Evolutionary conservation across 2,113 vertebrate species (phyloP), one percentile per base, ranked within the genome.

Genomic region (Abramis brama): DNA sequence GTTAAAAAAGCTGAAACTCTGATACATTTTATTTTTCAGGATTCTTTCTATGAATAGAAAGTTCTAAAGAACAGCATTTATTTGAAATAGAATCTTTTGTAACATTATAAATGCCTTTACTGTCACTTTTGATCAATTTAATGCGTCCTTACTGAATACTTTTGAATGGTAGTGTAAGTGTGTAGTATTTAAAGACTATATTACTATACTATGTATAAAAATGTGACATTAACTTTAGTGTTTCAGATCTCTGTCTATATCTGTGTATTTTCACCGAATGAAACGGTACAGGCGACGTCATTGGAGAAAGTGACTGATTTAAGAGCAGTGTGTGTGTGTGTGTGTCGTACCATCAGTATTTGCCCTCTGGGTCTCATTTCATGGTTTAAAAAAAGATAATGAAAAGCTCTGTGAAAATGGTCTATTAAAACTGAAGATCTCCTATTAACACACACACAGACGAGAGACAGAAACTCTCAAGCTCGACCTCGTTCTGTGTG

Each of bases 281-380:
- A 66, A 66, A 66, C 62, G 30, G 12, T 66, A 30, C 2, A 2
- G 33, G 15, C 6, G 27, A 68, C 1, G 15, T 33, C 30, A 33
- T 33, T 68, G 27, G 64, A 33, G 64, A 30, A 36, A 68, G 64
- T 68, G 30, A 9, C 64, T 68, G 64, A 66, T 66, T 66, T 66
- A 66, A 30, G 13, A 73, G 52, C 27, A 74, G 23, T 30, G 62
- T 3, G 62, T 30, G 60, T 62, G 60, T 62, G 62, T 60, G 55
- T 21, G 55, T 59, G 27, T 0, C 2, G 64, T 66, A 66, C 66
- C 30, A 36, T 77, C 47, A 55, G 45, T 88, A 83, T 88, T 83
- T 83, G 87, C 84, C 87, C 79, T 64, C 64, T 86, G 87, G 87
- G 62, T 83, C 87, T 86, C 84, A 88, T 83, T 88, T 88, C 73